Percentiles rank a stretch among this genome's conserved stretches.
Conservation (phyloP, 2,888 invertebrate genomes). For the Zygothrica quintamaculata region DNA sequence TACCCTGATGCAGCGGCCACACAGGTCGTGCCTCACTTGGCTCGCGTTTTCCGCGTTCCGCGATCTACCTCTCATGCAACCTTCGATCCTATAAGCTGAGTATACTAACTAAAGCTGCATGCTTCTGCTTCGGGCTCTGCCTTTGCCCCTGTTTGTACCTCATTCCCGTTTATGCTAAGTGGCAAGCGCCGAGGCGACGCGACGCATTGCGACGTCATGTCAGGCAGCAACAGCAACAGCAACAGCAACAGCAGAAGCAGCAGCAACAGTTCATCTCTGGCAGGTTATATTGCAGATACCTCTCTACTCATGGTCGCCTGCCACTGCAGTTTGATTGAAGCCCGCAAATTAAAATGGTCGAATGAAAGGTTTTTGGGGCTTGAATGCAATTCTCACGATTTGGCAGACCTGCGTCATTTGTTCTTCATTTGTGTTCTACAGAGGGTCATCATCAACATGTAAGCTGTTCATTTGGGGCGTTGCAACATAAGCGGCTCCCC, state of each 20-base stretch:
- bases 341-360: slow-evolving; percentile 69
- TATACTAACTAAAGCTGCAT: too few species aligned
- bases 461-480: slow-evolving; percentile 69
- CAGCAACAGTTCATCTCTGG: slow-evolving; percentile 37
- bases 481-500: slow-evolving; percentile 34
- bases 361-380: slow-evolving; percentile 11
- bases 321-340: slow-evolving; percentile 69
- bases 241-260: slow-evolving; percentile 3
- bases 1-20: slow-evolving; percentile 79
- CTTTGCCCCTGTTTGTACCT: slow-evolving; percentile 16
- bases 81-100: slow-evolving; percentile 19
- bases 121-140: not conserved
- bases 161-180: slow-evolving; percentile 73
- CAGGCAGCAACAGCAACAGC: slow-evolving; percentile 13
- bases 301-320: slow-evolving; percentile 6
- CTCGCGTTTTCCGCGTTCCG: slow-evolving; percentile 32
- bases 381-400: slow-evolving; percentile 75
- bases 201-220: slow-evolving; percentile 10
- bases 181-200: slow-evolving; percentile 68
- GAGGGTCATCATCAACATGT: slow-evolving; percentile 65
- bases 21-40: slow-evolving; percentile 76
- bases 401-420: slow-evolving; percentile 60
- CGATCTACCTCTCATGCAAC: slow-evolving; percentile 33
- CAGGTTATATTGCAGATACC: slow-evolving; percentile 43
- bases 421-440: slow-evolving; percentile 58